A percentile compares a stretch with the other conserved stretches of the same genome.
These are phyloP conservation scores for Hemicentrotus pulcherrimus DNA, from an alignment of 35 echinoderm and acorn worm genomes.

Conservation along the genomic window DNA sequence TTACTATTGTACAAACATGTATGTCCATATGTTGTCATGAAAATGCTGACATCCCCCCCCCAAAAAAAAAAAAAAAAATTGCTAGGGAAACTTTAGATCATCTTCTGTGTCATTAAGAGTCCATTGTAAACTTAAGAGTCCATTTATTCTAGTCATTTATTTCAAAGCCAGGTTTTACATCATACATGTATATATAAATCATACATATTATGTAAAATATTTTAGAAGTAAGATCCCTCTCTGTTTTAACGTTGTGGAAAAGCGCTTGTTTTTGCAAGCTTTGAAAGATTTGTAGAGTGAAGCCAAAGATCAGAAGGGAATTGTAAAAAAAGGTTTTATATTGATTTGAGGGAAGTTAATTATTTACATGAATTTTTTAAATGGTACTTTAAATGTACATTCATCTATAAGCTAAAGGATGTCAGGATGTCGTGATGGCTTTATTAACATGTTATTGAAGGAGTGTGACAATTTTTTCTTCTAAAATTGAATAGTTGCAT, in stretches of 20 bases:
- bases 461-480: background rate
- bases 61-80: no score
- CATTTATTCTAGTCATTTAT: no score
- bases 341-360: background rate
- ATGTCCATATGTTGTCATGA: no score
- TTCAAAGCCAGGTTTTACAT: no score
- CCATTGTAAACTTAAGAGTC: no score
- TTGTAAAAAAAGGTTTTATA: background rate
- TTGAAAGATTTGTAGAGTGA: background rate
- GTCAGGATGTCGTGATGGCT: background rate
- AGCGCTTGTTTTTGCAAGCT: background rate
- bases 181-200: no score
- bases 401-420: background rate
- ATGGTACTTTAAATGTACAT: background rate
- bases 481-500: background rate
- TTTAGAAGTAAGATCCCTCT: background rate
- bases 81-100: no score
- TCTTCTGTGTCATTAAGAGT: no score
- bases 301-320: background rate
- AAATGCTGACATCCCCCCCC: no score
- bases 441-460: background rate
- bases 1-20: no score
- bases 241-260: background rate
- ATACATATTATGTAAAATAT: background rate
- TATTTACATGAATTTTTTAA: background rate